These are phyloP conservation scores for Amphimallon solstitiale DNA, from an alignment of 2,888 invertebrate species.

Conservation along the genomic window DNA sequence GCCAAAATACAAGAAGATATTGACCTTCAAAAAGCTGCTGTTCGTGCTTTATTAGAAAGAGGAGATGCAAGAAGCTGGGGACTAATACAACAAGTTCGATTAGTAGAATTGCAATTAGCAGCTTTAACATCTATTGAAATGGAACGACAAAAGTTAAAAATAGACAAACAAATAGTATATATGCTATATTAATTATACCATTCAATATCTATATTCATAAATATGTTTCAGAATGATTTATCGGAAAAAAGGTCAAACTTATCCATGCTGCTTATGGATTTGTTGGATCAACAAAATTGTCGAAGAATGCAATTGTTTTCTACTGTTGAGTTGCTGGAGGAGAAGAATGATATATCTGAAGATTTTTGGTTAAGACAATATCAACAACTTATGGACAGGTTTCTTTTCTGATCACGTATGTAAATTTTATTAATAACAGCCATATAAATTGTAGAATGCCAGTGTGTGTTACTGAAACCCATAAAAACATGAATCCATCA, in stretches of 20 bases:
- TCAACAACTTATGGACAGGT: constrained; percentile 79
- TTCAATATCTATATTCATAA: constrained; percentile 3
- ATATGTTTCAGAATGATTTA: constrained; percentile 69
- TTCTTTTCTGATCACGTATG: not conserved
- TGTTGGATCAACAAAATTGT: constrained; percentile 75
- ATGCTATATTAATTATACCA: not conserved
- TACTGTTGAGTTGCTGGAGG: constrained; percentile 79
- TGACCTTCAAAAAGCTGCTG: constrained; percentile 77
- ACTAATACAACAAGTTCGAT: constrained; percentile 77
- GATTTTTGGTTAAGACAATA: constrained; percentile 85
- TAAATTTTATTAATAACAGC: not conserved
- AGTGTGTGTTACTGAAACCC: constrained; percentile 70
- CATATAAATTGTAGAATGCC: constrained; percentile 63
- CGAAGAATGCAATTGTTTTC: constrained; percentile 73
- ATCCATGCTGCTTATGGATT: constrained; percentile 73
- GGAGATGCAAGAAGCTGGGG: constrained; percentile 82
- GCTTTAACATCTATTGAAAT: constrained; percentile 78
- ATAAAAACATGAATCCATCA: constrained; percentile 72
- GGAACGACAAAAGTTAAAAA: constrained; percentile 74
- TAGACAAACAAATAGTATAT: constrained; percentile 73
- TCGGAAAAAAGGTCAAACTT: constrained; percentile 74
- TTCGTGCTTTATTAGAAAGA: constrained; percentile 76
- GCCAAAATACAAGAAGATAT: constrained; percentile 73
- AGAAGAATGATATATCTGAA: constrained; percentile 64
- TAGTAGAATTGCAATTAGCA: constrained; percentile 78